Percentiles rank a stretch among this genome's conserved stretches.
Evolutionary conservation across 2,113 vertebrate genomes (phyloP).

Genomic region (Polypterus senegalus): DNA sequence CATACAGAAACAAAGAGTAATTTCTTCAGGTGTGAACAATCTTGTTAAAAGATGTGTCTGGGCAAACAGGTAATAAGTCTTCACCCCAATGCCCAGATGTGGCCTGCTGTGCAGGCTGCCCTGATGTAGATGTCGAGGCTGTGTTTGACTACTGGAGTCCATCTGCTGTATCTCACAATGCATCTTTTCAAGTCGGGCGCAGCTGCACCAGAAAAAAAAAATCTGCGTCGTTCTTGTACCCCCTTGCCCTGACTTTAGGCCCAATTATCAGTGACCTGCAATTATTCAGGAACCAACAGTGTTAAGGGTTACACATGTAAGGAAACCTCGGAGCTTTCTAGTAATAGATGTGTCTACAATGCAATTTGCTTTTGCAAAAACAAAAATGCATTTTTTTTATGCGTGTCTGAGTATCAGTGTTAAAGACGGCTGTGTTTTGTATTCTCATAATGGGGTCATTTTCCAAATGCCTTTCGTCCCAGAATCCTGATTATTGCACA

Average conservation of each 20-base stretch:
- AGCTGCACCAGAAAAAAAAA: conserved; percentile 3
- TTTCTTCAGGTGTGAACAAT: no score
- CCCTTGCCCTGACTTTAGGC: conserved; percentile 1
- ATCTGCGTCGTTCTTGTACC: neutral
- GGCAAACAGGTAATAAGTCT: neutral
- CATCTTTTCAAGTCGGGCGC: conserved; percentile 5
- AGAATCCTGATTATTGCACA: no score
- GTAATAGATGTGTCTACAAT: neutral
- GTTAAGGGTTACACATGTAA: conserved; percentile 1
- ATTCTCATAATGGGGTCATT: no score
- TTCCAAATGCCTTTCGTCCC: no score
- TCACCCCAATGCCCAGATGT: neutral
- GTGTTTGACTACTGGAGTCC: neutral
- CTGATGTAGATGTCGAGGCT: neutral
- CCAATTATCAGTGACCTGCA: conserved; percentile 11
- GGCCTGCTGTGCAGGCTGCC: neutral
- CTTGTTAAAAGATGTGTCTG: neutral
- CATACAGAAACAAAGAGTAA: no score
- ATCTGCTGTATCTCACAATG: conserved; percentile 6
- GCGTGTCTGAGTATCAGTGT: no score
- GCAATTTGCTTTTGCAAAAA: no score
- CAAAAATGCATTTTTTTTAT: no score
- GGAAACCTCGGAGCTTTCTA: neutral
- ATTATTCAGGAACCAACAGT: conserved; percentile 1
- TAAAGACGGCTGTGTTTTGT: no score